Conservation (phyloP, 2,888 invertebrate species). For the Shargacucullia verbasci region DNA sequence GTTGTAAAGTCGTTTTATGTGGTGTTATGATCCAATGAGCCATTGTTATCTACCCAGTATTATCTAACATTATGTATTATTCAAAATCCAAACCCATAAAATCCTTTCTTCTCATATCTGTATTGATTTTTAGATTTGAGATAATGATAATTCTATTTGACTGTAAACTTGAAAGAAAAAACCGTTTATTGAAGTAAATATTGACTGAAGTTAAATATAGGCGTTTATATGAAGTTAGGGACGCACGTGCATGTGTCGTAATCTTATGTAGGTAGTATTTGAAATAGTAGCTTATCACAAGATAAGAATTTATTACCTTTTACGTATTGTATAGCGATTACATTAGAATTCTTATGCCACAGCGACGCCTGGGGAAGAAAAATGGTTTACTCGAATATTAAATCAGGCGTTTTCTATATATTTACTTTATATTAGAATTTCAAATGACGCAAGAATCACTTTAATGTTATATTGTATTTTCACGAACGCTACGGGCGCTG, state of each 20-base stretch:
- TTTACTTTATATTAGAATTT: constrained; percentile 52
- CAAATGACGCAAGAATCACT: constrained; percentile 43
- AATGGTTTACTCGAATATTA: constrained; percentile 55
- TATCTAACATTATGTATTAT: no score
- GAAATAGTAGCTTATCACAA: constrained; percentile 68
- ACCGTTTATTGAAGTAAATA: constrained; percentile 3
- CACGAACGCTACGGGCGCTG: constrained; percentile 6
- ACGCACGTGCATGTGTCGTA: constrained; percentile 45
- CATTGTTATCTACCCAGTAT: no score
- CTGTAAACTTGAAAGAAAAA: not conserved
- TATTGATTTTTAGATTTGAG: not conserved
- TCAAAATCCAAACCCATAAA: no score
- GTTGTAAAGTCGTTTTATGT: no score
- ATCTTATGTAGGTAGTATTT: constrained; percentile 47
- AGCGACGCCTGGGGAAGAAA: constrained; percentile 50
- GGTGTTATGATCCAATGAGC: no score
- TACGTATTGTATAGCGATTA: constrained; percentile 61
- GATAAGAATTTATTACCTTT: constrained; percentile 71
- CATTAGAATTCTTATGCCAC: constrained; percentile 60
- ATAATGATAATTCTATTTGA: not conserved
- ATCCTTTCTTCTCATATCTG: no score
- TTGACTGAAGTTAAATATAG: constrained; percentile 13
- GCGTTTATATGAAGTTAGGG: constrained; percentile 20
- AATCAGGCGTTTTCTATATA: constrained; percentile 51
- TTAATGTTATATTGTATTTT: constrained; percentile 38